These are phyloP conservation scores for Leucophenga maculata DNA, from an alignment of 2,888 invertebrate species.

Conservation along the genomic window DNA sequence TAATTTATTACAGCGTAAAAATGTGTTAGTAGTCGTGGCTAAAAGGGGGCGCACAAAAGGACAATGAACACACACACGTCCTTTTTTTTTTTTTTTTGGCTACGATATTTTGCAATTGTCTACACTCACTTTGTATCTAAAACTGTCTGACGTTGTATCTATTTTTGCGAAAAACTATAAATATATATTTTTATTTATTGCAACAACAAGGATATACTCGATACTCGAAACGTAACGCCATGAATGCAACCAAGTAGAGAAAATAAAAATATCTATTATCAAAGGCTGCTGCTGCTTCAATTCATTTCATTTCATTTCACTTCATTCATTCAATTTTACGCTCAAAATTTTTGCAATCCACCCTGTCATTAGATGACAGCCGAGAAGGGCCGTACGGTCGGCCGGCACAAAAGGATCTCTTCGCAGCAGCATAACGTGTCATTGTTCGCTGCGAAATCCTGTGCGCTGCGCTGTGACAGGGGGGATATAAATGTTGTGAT, in stretches of 20 bases:
- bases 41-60: background rate
- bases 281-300: background rate
- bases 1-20: slow-evolving; percentile 17
- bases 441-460: background rate
- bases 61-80: background rate
- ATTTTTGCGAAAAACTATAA: no score
- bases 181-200: background rate
- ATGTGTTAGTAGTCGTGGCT: background rate
- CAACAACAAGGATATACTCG: background rate
- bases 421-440: background rate
- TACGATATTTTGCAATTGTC: slow-evolving; percentile 1
- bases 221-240: no score
- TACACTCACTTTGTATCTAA: background rate
- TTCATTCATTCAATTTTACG: background rate
- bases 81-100: background rate
- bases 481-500: slow-evolving; percentile 67
- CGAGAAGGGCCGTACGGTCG: no score
- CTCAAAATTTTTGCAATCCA: slow-evolving; percentile 50
- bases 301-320: background rate
- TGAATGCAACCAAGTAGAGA: no score
- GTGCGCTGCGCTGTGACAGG: slow-evolving; percentile 45
- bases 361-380: slow-evolving; percentile 54
- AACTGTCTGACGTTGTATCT: background rate
- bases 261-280: background rate
- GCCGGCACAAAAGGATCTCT: no score